Base-by-base conservation (phyloP, 1,140 invertebrate genomes). In the Cydia amplana region DNA sequence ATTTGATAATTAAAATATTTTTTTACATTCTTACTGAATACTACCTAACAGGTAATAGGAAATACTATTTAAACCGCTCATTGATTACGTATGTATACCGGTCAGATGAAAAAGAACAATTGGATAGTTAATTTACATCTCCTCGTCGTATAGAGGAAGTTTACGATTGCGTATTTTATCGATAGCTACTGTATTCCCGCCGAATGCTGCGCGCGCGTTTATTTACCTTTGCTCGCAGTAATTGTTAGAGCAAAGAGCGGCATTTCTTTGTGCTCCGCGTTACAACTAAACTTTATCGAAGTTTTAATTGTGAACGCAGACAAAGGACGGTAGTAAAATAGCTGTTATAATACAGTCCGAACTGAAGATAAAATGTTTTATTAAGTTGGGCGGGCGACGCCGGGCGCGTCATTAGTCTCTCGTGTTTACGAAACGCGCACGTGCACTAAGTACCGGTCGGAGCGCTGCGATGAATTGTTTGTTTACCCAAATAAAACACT, bases 401-500 rank as follows among this genome's bases (percentile, higher is more conserved):
- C 84, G 78, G 83, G 81, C 74, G 78, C 80, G 79, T 73, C 78
- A 76, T 85, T 84, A 85, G 83, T 83, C 32, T 43, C 49, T 25
- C 77, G 80, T 87, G 83, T 89, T 88, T 87, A 89, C 80, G 76
- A 74, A 81, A 76, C 77, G 81, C 84, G 87, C 91, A 92, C 91
- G 91, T 91, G 91, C 87, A 76, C 84, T 81, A 88, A 90, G 89
- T 87, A 84, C 85, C 83, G 82, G 81, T 84, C 84, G 82, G 84
- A 89, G 87, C 85, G 86, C 79, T 83, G 82, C 86, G 83, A 86
- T 91, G 85, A 87, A 88, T 89, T 91, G 89, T 91, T 92, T 92
- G 91, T 92, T 92, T 92, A 92, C 89, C 86, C 88, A 84, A 91
- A 92, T 92, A 92, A 92, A 92, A 92, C 91, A 92, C 89, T 92